These are phyloP conservation scores for Epizoanthus illoricatus DNA, from an alignment of 92 coral and sea anemone genomes.

Conservation along the genomic window DNA sequence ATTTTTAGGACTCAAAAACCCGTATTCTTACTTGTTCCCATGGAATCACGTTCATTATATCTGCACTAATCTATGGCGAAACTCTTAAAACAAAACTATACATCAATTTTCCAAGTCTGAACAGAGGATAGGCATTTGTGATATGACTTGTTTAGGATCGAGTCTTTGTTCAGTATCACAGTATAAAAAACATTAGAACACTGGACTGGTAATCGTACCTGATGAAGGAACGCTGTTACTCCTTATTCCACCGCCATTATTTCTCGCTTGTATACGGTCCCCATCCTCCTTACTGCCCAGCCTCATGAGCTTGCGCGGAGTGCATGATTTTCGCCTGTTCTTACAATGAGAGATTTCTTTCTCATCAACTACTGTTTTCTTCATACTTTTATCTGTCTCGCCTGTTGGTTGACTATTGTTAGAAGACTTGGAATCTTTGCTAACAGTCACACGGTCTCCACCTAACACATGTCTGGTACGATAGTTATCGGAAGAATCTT, in stretches of 20 bases:
- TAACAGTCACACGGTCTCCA: not conserved
- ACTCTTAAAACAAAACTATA: no score
- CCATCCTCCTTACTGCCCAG: not conserved
- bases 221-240: not conserved
- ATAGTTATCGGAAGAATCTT: not conserved
- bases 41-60: no score
- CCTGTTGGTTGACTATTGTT: not conserved
- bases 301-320: slow-evolving; percentile 17
- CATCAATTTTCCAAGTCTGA: no score
- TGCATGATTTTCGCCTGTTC: slow-evolving; percentile 1
- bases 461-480: not conserved
- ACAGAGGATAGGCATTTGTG: no score
- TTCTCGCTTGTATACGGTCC: not conserved
- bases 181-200: no score
- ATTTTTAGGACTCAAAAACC: no score
- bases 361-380: not conserved
- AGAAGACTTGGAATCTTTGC: not conserved
- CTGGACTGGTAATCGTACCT: not conserved
- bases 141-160: no score
- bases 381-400: not conserved
- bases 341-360: not conserved
- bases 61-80: no score
- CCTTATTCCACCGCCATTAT: not conserved
- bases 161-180: no score
- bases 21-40: no score